Base-by-base conservation (phyloP, 2,888 invertebrate genomes). In the Megastigmus dorsalis region DNA sequence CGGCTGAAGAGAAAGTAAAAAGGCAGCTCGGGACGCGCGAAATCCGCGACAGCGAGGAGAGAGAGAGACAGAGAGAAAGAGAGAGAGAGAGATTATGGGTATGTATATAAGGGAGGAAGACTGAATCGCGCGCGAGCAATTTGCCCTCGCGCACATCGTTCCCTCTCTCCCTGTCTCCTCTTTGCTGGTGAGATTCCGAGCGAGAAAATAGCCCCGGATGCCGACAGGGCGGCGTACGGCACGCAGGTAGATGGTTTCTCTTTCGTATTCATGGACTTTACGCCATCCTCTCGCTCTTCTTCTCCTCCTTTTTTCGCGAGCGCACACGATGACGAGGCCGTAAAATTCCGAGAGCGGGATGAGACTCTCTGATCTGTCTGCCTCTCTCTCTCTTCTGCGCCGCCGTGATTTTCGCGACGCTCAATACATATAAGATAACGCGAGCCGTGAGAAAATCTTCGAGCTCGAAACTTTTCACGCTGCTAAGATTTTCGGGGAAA, bases 181-280 rank as follows among this genome's bases (percentile, higher is more conserved):
- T n/a, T n/a, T n/a, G 10, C 59, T 15, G 54, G 20, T 30, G 28
- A 48, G 18, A 36, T 18, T 41, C 28, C 57, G 57, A 26, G 50
- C 26, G 50, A 26, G 67, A 73, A 73, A 67, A 73, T 73, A 59
- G 73, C 38, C 67, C 23, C 18, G 30, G 23, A 48, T n/a, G 13
- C 13, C 38, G 5, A 60, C 23, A n/a, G 30, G 23, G 62, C 38
- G 13, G 38, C 38, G 5, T 15, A 48, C 20, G 5, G 41, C 18
- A 36, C 36, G 50, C 68, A 62, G 57, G 45, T 63, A 33, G 59
- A 52, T 41, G 63, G 63, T 50, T 50, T 60, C 57, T 67, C 75
- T 72, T 77, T 72, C 77, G 67, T 77, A 77, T 77, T 77, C 75
- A 77, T 77, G 74, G 68, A 75, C 72, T 75, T 74, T 74, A 38